Evolutionary conservation across 2,797 vertebrate genomes (phyloP), one percentile per base, ranked within the genome.

Genomic region (Siniperca obscura): DNA sequence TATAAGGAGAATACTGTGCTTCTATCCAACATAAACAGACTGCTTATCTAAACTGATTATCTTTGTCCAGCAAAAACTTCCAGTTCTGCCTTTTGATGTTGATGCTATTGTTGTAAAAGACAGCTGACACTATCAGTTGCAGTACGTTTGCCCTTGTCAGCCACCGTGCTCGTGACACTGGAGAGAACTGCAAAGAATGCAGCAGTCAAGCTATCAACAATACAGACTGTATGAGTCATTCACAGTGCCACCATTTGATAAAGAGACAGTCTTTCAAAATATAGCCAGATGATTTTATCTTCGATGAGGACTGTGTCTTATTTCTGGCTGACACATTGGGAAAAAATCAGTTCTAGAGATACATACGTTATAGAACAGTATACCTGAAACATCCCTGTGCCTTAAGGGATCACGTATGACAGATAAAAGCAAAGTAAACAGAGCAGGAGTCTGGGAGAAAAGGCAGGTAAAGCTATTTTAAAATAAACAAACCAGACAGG

Each of bases 401-500:
- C 59, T 30, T 2, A 0, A 65, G 70, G 76, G 76, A 79, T 75
- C 50, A 59, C 0, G 1, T 69, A 0, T 75, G 86, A 75, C 73
- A 79, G 88, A 77, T 53, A 36, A 79, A 76, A 55, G 59, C 3
- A 4, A 38, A 17, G 53, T n/a, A 79, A 87, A 75, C 73, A 80
- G 68, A 73, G 72, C 27, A 5, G 8, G 16, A 53, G 56, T 25
- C 14, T 1, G 53, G 0, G 55, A 70, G 78, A 36, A 78, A 22
- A 82, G 50, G 76, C 46, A 87, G 80, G 70, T 62, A 13, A 57
- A 74, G 80, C 62, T 70, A 74, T 87, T 86, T 87, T 74, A 66
- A 64, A 87, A 79, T 80, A 81, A 91, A 84, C 82, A 86, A 86
- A 81, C 5, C 76, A 71, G 83, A 85, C 76, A 66, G 74, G 72